phyloP scores from a whole-genome alignment of 2,888 invertebrate genomes.

The Cyrtodaria siliqua region DNA sequence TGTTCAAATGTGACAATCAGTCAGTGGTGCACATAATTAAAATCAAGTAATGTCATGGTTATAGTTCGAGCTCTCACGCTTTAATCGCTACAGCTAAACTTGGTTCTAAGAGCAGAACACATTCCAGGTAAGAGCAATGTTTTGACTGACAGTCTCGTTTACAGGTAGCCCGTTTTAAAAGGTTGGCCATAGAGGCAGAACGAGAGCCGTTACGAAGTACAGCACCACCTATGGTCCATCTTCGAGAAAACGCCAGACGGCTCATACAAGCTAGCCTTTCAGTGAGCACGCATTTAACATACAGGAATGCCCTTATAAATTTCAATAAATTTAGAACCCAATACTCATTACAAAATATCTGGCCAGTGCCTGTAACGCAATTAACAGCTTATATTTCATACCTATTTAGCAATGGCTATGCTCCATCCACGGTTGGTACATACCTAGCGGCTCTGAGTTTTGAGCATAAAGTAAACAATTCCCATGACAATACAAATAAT shows the following conservation, averaged over 20 bases:
- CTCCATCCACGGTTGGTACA: not conserved
- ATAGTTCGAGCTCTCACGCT: no score
- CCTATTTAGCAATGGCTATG: not conserved
- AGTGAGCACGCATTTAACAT: not conserved
- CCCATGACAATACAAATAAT: not conserved
- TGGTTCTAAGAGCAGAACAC: no score
- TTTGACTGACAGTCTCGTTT: no score
- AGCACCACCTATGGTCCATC: not conserved
- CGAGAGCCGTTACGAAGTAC: no score
- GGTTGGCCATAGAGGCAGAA: no score
- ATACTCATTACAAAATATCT: not conserved
- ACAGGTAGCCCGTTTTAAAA: no score
- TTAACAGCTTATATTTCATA: conserved; percentile 1
- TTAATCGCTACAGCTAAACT: no score
- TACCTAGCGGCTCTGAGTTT: conserved; percentile 6
- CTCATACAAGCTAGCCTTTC: conserved; percentile 2
- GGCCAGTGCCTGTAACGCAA: not conserved
- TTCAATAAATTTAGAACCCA: conserved; percentile 12
- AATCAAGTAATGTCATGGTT: no score
- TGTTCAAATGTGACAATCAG: no score
- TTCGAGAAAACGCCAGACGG: not conserved
- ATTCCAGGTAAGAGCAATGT: no score
- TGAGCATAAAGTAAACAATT: not conserved
- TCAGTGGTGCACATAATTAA: no score
- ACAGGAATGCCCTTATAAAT: not conserved